Evolutionary conservation across 2,113 vertebrate species (phyloP), one percentile per base, ranked within the genome.

Genomic region (Phaethornis superciliosus): DNA sequence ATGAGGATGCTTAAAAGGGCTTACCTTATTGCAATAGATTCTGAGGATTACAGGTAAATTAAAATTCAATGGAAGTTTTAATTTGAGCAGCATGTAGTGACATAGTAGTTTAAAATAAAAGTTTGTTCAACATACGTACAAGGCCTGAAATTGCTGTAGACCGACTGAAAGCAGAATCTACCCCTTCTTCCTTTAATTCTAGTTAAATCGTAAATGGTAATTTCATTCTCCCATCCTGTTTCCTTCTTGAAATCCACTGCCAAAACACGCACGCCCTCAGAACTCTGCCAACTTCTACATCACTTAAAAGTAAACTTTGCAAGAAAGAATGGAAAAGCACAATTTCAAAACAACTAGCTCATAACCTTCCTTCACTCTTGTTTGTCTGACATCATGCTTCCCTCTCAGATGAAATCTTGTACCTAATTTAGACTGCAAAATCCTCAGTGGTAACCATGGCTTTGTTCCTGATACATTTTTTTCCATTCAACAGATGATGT

Each of bases 151-250:
- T 63, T 69, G 18, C 56, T 56, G 7, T 37, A 54, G 63, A 32
- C 22, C n/a, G 87, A 46, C 23, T 40, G n/a, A 70, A 88, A 87
- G 56, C 2, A 6, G 51, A 75, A 77, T 83, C 77, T 60, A 74
- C 33, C 67, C 32, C 19, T 69, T 83, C 59, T 93, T 68, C 37
- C 77, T 85, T 64, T 72, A 88, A 52, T 85, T 83, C 75, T 56
- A 85, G 47, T 82, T 69, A 37, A 89, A 77, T 74, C 12, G 0
- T 78, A 91, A 95, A 68, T 1, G 4, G 17, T 21, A 70, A 63
- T 93, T 95, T 91, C 59, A 52, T 77, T 94, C 81, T 85, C 85
- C 81, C 59, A 81, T 95, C 67, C 87, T 85, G 71, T 80, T 95
- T 95, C 71, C 60, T 89, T 42, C 76, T 94, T 85, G 75, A 95